These are phyloP conservation scores for Litocranius walleri DNA, from an alignment of 2,113 vertebrate species.

Conservation along the genomic window DNA sequence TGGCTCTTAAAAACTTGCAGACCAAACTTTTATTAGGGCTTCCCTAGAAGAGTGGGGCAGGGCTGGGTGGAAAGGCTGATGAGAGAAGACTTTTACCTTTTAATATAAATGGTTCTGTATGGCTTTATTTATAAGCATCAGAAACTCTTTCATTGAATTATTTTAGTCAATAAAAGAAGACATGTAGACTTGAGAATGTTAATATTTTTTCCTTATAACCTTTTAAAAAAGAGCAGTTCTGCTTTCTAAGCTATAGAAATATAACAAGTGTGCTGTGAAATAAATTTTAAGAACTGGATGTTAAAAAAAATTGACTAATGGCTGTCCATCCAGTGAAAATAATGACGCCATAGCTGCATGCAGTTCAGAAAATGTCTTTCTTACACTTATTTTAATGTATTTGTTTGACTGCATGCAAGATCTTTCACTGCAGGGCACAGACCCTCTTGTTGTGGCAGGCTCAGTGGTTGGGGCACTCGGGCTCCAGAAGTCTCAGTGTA, in stretches of 20 bases:
- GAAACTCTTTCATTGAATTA: background rate
- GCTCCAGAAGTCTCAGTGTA: background rate
- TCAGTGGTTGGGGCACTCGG: background rate
- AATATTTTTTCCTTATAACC: conserved; percentile 22
- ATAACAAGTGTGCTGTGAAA: background rate
- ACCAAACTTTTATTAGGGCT: background rate
- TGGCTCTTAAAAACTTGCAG: conserved; percentile 54
- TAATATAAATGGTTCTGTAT: background rate
- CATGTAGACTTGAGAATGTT: conserved; percentile 24
- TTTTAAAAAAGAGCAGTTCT: background rate
- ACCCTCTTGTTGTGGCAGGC: background rate
- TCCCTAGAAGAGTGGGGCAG: too few species aligned
- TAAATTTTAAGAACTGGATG: background rate
- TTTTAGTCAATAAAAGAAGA: background rate
- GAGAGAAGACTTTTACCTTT: background rate
- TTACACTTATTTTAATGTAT: background rate
- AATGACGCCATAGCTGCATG: background rate
- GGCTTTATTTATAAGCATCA: background rate
- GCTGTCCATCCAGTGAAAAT: background rate
- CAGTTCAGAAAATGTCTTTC: background rate
- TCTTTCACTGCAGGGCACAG: background rate
- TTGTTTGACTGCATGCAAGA: background rate
- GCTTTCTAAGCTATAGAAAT: conserved; percentile 26
- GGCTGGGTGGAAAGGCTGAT: fast-evolving
- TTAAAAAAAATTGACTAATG: background rate